Evolutionary conservation across 2,113 vertebrate genomes (phyloP), one percentile per base, ranked within the genome.

Genomic region (Zosterops lateralis): DNA sequence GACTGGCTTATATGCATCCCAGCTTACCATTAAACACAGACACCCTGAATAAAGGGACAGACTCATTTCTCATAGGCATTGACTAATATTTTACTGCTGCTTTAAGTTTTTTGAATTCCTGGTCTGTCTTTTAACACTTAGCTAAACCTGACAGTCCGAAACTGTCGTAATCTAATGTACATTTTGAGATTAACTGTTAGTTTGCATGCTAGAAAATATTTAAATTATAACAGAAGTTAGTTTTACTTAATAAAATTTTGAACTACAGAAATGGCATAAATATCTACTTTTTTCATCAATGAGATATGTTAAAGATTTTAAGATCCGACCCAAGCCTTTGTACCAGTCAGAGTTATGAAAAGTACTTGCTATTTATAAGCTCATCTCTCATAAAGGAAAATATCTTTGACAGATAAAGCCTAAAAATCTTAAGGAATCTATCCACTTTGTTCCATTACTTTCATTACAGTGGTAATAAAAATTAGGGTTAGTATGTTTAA

Each of bases 1-100:
- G 99, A 96, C 98, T 99, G 97, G 98, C 99, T 99, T 99, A 99
- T 99, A 98, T 99, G 99, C 99, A 99, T 99, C 98, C 98, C 98
- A 97, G 98, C 98, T 98, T 98, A 98, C 99, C 98, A 99, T 99
- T 99, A 99, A 99, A 98, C 98, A 99, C 98, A 98, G 98, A 98
- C 99, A 98, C 98, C 98, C 98, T 96, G 98, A 98, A 96, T 97
- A 98, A 98, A 98, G 98, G 98, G 98, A 98, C 98, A 98, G 98
- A 97, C 97, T 99, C 99, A 99, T 99, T 99, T 98, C 99, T 99
- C 99, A 99, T 89, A 97, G 98, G 96, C 98, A 98, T 85, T 98
- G 98, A 98, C 98, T 99, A 98, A 98, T 99, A 99, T 98, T 99
- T 99, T 98, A 99, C 98, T 96, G 98, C 98, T 98, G 98, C 98